phyloP scores from a whole-genome alignment of 1,140 invertebrate species.

The Dreissena polymorpha region DNA sequence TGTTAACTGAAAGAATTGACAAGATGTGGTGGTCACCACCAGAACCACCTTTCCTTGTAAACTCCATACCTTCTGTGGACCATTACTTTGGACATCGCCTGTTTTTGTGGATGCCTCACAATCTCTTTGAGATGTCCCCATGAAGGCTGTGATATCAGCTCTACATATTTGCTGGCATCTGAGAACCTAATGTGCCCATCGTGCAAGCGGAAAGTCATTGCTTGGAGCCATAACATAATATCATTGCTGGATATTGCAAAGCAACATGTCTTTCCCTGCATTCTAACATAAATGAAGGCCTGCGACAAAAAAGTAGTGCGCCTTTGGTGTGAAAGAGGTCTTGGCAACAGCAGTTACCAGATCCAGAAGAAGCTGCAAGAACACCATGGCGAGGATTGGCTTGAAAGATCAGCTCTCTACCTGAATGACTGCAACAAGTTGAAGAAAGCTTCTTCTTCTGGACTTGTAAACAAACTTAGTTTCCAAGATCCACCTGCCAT shows the following conservation, averaged over 20 bases:
- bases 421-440: conserved; percentile 8
- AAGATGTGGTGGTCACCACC: conserved; percentile 10
- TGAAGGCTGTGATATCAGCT: background rate
- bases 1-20: background rate
- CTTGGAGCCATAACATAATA: conserved; percentile 19
- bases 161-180: too few species aligned
- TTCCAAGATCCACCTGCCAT: conserved; percentile 34
- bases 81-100: conserved; percentile 22
- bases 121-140: background rate
- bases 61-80: background rate
- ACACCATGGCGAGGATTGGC: conserved; percentile 21
- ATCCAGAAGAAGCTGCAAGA: conserved; percentile 19
- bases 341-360: background rate
- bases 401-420: conserved; percentile 13
- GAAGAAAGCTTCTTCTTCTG: background rate
- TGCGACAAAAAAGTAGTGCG: too few species aligned
- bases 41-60: background rate
- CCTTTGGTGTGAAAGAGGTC: too few species aligned
- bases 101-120: conserved; percentile 19
- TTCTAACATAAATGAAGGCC: conserved; percentile 2
- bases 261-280: background rate
- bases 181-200: too few species aligned
- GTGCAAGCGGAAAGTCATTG: conserved; percentile 17
- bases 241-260: conserved; percentile 8
- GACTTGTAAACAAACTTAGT: too few species aligned